Conservation (phyloP, 2,888 invertebrate genomes). For the Nysson spinosus region DNA sequence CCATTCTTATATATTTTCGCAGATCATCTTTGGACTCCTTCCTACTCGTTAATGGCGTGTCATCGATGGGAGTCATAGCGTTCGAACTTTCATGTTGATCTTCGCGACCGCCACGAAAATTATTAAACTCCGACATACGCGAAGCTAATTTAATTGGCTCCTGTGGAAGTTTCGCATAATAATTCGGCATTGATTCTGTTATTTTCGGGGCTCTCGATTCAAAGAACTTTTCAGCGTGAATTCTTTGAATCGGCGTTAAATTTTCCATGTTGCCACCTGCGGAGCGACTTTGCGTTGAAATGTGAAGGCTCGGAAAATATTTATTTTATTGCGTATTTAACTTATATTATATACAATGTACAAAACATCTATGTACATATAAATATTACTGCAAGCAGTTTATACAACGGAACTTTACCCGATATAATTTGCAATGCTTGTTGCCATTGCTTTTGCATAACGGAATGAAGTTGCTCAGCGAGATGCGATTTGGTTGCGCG, state of each 20-base stretch:
- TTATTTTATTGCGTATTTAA: no score
- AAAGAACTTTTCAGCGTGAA: slow-evolving; percentile 67
- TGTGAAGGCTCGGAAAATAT: no score
- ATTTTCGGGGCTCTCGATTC: slow-evolving; percentile 62
- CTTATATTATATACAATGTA: no score
- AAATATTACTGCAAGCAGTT: no score
- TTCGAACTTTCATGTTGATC: slow-evolving; percentile 66
- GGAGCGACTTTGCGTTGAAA: no score
- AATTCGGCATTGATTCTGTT: slow-evolving; percentile 62
- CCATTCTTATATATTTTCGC: slow-evolving; percentile 79
- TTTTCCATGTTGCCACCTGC: slow-evolving; percentile 69
- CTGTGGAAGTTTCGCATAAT: slow-evolving; percentile 55
- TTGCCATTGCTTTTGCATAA: slow-evolving; percentile 90
- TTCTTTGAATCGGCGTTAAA: slow-evolving; percentile 63
- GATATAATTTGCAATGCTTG: slow-evolving; percentile 86
- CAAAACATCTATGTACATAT: no score
- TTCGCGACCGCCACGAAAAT: slow-evolving; percentile 21
- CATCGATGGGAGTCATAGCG: slow-evolving; percentile 67
- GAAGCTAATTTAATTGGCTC: slow-evolving; percentile 63
- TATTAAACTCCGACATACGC: slow-evolving; percentile 28
- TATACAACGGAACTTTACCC: no score
- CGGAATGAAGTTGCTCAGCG: slow-evolving; percentile 85
- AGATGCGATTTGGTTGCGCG: slow-evolving; percentile 82
- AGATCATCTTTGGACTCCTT: slow-evolving; percentile 76
- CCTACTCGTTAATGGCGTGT: slow-evolving; percentile 74